phyloP scores from a whole-genome alignment of 2,113 vertebrate genomes.

The Geococcyx californianus region DNA sequence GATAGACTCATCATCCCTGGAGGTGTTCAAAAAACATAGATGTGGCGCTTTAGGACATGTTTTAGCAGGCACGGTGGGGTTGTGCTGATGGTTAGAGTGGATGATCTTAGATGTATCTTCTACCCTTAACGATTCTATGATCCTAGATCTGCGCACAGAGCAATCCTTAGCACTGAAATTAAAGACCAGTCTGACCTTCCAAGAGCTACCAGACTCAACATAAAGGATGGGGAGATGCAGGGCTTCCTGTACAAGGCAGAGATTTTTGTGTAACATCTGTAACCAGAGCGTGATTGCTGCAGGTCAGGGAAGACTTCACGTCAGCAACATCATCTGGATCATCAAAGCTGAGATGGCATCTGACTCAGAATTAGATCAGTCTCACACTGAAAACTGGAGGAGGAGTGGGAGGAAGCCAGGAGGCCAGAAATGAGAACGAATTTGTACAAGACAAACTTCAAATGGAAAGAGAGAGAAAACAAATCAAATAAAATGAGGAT shows the following conservation, averaged over 20 bases:
- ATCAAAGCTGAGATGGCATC: not conserved
- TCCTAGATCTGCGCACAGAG: not conserved
- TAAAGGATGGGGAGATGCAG: not conserved
- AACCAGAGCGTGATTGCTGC: rapidly evolving
- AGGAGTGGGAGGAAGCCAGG: conserved; percentile 40
- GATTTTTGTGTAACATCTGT: not conserved
- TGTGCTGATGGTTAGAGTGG: too few species aligned
- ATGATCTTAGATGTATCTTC: too few species aligned
- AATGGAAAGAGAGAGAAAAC: not conserved
- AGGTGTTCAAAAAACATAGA: too few species aligned
- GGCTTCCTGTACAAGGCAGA: not conserved
- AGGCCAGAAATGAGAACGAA: conserved; percentile 16
- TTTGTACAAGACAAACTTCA: not conserved
- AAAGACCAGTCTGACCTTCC: not conserved
- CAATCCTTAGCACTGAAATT: not conserved
- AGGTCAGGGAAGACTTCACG: not conserved
- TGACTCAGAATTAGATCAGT: conserved; percentile 55
- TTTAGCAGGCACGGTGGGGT: too few species aligned
- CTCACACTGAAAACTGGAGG: conserved; percentile 10
- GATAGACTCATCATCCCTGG: too few species aligned
- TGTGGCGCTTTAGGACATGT: too few species aligned
- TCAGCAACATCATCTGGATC: not conserved
- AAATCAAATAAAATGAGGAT: not conserved
- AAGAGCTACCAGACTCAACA: not conserved
- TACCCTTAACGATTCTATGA: too few species aligned